A percentile compares a stretch with the other conserved stretches of the same genome.
Evolutionary conservation across 2,888 invertebrate genomes (phyloP).

Genomic region (Tetragnatha montana): DNA sequence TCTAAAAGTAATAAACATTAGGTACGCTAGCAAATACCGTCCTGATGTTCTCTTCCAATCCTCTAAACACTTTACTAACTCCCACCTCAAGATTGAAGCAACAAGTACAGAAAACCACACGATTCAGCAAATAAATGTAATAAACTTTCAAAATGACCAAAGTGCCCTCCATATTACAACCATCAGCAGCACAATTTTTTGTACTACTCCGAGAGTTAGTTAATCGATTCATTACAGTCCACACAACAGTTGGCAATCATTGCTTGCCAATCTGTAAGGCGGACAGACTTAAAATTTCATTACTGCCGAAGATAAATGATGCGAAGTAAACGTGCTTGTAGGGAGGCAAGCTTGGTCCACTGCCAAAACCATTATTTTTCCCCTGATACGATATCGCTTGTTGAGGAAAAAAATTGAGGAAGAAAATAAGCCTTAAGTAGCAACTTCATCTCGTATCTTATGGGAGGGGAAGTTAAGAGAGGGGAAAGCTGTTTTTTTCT

Average conservation of each 20-base stretch:
- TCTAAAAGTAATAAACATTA: too few relatives aligned
- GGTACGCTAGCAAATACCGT: too few relatives aligned
- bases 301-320: constrained; percentile 4
- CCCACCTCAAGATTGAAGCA: not conserved
- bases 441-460: not conserved
- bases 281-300: constrained; percentile 22
- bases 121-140: not conserved
- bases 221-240: constrained; percentile 14
- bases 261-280: not conserved
- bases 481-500: not conserved
- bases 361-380: constrained; percentile 20
- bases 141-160: not conserved
- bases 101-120: not conserved
- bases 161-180: not conserved
- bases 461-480: not conserved
- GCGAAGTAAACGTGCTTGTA: constrained; percentile 9
- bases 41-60: too few relatives aligned
- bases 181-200: not conserved
- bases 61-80: too few relatives aligned
- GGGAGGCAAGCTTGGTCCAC: constrained; percentile 8
- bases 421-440: constrained; percentile 22
- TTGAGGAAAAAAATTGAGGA: not conserved
- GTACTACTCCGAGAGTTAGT: not conserved
- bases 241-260: not conserved
- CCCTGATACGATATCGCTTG: constrained; percentile 11